Evolutionary conservation across 2,888 invertebrate genomes (phyloP), one percentile per base, ranked within the genome.

Genomic region (Zeuzera pyrina): DNA sequence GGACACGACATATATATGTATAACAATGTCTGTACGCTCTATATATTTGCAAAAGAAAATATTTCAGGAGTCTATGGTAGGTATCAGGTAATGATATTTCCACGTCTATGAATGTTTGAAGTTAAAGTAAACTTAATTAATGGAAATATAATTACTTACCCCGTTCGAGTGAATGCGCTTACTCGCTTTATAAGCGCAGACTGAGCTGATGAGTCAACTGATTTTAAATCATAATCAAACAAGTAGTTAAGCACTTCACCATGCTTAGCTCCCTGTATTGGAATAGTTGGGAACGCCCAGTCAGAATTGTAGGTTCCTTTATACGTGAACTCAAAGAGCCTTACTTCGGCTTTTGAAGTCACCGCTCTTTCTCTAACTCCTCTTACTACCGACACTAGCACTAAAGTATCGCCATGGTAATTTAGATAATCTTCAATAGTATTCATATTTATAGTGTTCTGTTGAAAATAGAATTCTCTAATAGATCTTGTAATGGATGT

Each of bases 201-300:
- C 42, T 50, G 57, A 2, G 67, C 53, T 38, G 39, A 34, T 72
- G 73, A 12, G 28, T 28, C 15, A 15, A 28, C 37, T 1, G 45
- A 39, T 8, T 39, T 57, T 13, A 74, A 40, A 34, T 74, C 70
- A 12, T 49, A 57, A 35, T 72, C 59, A 30, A 83, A 69, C 8
- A 83, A 30, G 39, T 64, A 79, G 39, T 77, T 72, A 5, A 77
- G 37, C 7, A 81, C 49, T 2, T 52, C 62, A 1, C 81, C 78
- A 29, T 83, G 81, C 25, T 45, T 52, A 1, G 65, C 73, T 1
- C 81, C 81, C 2, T 44, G 59, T 15, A 77, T 19, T 0, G 65
- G 61, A 22, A 81, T 60, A 25, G 63, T 59, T 1, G 47, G 52
- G 35, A 52, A 67, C 0, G 49, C 14, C 77, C 78, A 79, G 16